phyloP scores from a whole-genome alignment of 2,797 vertebrate genomes.

The Triplophysa yarkandensis region DNA sequence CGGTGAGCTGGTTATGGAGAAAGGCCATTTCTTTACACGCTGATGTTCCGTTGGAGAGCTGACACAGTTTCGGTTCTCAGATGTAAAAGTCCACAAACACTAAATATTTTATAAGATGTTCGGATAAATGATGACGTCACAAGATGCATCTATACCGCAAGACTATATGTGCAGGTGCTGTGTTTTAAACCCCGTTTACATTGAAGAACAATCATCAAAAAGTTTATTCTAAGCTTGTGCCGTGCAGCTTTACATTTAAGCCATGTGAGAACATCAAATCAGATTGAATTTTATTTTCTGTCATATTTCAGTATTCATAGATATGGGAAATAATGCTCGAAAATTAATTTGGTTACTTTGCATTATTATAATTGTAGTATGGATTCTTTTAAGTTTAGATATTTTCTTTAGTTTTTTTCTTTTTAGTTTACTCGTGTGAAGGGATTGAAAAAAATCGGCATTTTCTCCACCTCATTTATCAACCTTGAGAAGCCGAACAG shows the following conservation, averaged over 20 bases:
- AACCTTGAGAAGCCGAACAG: neutral
- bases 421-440: neutral
- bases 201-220: no score
- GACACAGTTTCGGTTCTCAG: constrained; percentile 15
- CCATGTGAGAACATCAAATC: no score
- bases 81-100: neutral
- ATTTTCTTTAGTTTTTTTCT: no score
- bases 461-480: neutral
- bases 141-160: neutral
- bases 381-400: no score
- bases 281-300: no score
- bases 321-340: no score
- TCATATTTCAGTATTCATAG: no score
- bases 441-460: neutral
- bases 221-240: no score
- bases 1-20: neutral
- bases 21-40: constrained; percentile 15
- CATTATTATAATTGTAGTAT: no score
- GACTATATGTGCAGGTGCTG: neutral
- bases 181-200: neutral
- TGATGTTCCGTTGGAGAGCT: constrained; percentile 16
- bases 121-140: neutral
- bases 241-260: no score
- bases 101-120: neutral
- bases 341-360: no score